Conservation (phyloP, 2,888 invertebrate genomes). For the Eucriotettix oculatus region DNA sequence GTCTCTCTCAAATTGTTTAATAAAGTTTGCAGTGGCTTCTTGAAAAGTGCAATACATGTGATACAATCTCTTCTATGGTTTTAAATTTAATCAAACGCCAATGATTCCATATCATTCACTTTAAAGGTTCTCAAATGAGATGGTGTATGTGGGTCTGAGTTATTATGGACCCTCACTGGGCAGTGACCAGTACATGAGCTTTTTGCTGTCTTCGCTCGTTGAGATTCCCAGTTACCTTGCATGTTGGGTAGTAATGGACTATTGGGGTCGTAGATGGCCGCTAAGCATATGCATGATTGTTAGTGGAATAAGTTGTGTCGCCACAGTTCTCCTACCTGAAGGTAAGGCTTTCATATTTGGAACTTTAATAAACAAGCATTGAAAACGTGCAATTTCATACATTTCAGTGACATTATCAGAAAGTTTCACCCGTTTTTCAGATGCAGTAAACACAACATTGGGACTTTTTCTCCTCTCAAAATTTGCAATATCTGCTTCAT, state of each 20-base stretch:
- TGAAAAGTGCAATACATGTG: too few species aligned
- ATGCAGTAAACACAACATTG: slow-evolving; percentile 55
- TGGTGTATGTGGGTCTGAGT: slow-evolving; percentile 80
- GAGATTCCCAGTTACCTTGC: slow-evolving; percentile 79
- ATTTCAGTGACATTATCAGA: background rate
- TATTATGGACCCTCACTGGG: slow-evolving; percentile 83
- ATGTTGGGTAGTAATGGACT: slow-evolving; percentile 80
- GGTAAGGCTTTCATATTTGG: slow-evolving; percentile 30
- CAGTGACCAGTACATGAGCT: slow-evolving; percentile 74
- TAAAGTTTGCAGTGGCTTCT: too few species aligned
- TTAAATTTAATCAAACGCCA: too few species aligned
- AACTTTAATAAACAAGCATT: too few species aligned
- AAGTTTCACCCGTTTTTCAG: slow-evolving; percentile 26
- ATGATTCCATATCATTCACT: too few species aligned
- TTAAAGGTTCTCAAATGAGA: slow-evolving; percentile 68
- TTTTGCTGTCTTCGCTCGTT: slow-evolving; percentile 69
- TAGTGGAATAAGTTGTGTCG: slow-evolving; percentile 69
- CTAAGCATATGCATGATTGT: slow-evolving; percentile 59
- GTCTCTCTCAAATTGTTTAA: too few species aligned
- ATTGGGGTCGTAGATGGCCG: slow-evolving; percentile 77
- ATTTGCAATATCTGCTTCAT: slow-evolving; percentile 78
- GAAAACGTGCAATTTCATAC: background rate
- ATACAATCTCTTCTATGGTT: too few species aligned
- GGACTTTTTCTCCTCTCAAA: slow-evolving; percentile 67
- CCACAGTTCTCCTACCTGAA: slow-evolving; percentile 64